Evolutionary conservation across 2,888 invertebrate genomes (phyloP).

Genomic region (Nephrotoma flavescens): DNA sequence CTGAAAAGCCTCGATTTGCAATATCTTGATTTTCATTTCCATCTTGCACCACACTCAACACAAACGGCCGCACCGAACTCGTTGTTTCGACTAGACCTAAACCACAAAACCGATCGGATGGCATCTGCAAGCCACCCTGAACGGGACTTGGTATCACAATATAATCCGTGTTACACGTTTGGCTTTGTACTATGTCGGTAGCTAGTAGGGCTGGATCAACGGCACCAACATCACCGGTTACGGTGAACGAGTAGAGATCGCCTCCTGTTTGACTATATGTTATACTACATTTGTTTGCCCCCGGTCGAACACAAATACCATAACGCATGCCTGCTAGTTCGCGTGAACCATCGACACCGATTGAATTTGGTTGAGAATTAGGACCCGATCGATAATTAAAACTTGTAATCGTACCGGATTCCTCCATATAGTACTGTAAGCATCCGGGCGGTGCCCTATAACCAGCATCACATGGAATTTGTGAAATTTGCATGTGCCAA

Average conservation of each 20-base stretch:
- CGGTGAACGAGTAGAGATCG: constrained; percentile 49
- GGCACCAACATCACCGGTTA: constrained; percentile 53
- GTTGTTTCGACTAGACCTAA: constrained; percentile 49
- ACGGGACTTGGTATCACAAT: constrained; percentile 57
- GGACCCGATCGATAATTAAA: constrained; percentile 60
- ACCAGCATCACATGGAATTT: constrained; percentile 56
- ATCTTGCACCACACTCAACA: constrained; percentile 55
- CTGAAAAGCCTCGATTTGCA: constrained; percentile 59
- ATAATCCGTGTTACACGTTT: constrained; percentile 53
- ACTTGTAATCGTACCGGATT: constrained; percentile 48
- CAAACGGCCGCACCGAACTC: constrained; percentile 54
- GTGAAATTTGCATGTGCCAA: constrained; percentile 62
- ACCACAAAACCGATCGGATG: constrained; percentile 62
- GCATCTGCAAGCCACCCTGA: constrained; percentile 31
- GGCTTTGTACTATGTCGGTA: constrained; percentile 41
- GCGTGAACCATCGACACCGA: constrained; percentile 45
- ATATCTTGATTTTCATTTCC: constrained; percentile 46
- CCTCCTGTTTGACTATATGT: constrained; percentile 41
- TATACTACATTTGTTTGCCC: constrained; percentile 55
- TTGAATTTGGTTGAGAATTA: constrained; percentile 39
- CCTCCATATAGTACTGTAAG: constrained; percentile 53
- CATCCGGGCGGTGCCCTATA: constrained; percentile 63
- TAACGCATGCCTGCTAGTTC: constrained; percentile 59
- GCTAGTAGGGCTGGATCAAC: constrained; percentile 45
- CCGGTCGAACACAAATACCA: constrained; percentile 62